Evolutionary conservation across 2,113 vertebrate species (phyloP), one percentile per base, ranked within the genome.

Genomic region (Oriolus oriolus): DNA sequence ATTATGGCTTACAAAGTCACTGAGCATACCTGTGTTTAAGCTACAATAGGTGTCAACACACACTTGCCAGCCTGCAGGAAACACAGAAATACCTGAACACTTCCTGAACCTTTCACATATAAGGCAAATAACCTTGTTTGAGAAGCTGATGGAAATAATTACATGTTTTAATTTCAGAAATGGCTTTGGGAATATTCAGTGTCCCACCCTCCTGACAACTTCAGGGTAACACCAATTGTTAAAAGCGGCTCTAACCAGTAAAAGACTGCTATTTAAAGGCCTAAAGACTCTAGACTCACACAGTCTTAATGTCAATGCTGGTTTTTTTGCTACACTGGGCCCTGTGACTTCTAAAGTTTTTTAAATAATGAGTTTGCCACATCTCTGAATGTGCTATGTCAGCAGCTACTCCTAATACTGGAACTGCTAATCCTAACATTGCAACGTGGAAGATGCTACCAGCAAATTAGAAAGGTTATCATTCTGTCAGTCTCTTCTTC

Each of bases 391-490:
- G 49, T 18, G 15, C 82, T 76, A 57, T 79, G 52, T 33, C 82
- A 96, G 92, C 83, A 93, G 82, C 87, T 73, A 91, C 80, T 91
- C 81, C 71, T 56, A 80, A 71, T 84, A 61, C 31, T 69, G 57
- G 71, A 90, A 79, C 75, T 65, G 79, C 26, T 84, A 90, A 85
- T 64, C 70, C 78, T 83, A 61, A 31, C 3, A 1, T 4, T 56
- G 61, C 41, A 76, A 61, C 1, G 9, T 53, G 41, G 41, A 92
- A 95, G 87, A 95, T 54, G 82, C 47, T 86, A 94, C 71, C 53
- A 95, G 83, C 83, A 96, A 96, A 97, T 93, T 50, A 95, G 28
- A 71, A 81, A 93, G 61, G 75, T 86, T 96, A 96, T 95, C 69
- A 49, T 89, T 66, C 89, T 96, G 84, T 89, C 74, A 96, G 57